Evolutionary conservation across 2,797 vertebrate species (phyloP), one percentile per base, ranked within the genome.

Genomic region (Acanthurus tractus): DNA sequence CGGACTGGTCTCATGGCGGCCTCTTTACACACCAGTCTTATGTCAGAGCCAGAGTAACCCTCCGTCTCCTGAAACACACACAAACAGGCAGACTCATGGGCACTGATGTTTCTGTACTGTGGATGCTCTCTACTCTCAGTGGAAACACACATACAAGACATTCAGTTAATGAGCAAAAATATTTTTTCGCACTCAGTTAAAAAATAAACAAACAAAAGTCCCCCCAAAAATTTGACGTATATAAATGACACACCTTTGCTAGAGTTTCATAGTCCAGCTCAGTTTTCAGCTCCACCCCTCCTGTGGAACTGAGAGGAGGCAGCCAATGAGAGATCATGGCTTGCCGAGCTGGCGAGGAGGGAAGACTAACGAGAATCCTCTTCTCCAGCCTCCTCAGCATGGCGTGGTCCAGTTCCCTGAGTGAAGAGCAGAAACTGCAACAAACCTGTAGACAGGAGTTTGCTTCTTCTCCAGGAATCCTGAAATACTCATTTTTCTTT

Each of bases 331-430:
- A 91, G 82, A 98, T 96, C 97, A 99, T 99, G 36, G 91, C 96
- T 71, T 83, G 90, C 56, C 98, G 95, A 1, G 98, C 98, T 22
- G 95, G 93, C 9, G 45, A 65, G 1, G 89, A 96, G 0, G 98
- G 98, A 49, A 99, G 96, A 64, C 93, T 93, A 0, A 99, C 98
- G 49, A 99, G 90, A 75, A 99, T 98, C 89, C 98, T 95, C 88
- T 99, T 99, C 89, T 99, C 98, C 63, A 99, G 83, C 70, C 97
- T 94, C 67, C 97, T 94, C 76, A 99, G 78, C 97, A 99, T 98
- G 53, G 97, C 98, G 1, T 93, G 94, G 82, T 99, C 98, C 86
- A 99, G 89, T 76, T 99, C 97, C 98, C 98, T 99, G 86, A 58
- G 22, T 77, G n/a, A 71, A 5, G 25, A 64, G 23, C 7, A 36